Evolutionary conservation across 2,113 vertebrate species (phyloP).

Genomic region (Cryptoleucopteryx plumbea): DNA sequence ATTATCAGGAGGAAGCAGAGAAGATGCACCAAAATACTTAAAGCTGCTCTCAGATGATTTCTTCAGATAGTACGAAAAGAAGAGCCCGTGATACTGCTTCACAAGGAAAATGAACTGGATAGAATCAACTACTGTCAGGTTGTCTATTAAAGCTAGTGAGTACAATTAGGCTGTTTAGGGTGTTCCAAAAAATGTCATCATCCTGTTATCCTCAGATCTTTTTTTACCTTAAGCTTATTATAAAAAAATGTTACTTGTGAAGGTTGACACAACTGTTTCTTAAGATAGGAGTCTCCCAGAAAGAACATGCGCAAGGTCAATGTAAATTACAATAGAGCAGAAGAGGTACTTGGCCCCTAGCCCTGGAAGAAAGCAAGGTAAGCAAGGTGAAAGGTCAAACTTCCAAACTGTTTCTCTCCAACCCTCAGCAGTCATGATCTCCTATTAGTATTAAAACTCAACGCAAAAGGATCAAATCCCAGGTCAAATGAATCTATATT

Average conservation of each 20-base stretch:
- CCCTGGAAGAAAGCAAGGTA: neutral
- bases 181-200: neutral
- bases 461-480: neutral
- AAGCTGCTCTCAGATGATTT: neutral
- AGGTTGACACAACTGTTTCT: neutral
- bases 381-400: neutral
- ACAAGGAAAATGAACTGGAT: neutral
- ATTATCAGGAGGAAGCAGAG: neutral
- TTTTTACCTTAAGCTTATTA: neutral
- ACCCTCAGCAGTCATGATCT: neutral
- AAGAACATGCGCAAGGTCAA: rapidly evolving
- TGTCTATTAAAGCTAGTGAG: neutral
- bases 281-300: neutral
- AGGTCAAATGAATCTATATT: neutral
- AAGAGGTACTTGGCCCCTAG: neutral
- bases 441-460: neutral
- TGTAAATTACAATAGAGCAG: neutral
- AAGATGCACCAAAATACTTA: neutral
- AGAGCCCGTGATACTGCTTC: neutral
- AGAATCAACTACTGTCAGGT: neutral
- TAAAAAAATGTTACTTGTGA: neutral
- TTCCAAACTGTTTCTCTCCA: neutral
- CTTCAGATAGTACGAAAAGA: neutral
- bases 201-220: neutral
- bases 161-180: neutral